Evolutionary conservation across 2,797 vertebrate species (phyloP), one percentile per base, ranked within the genome.

Genomic region (Fratercula arctica): DNA sequence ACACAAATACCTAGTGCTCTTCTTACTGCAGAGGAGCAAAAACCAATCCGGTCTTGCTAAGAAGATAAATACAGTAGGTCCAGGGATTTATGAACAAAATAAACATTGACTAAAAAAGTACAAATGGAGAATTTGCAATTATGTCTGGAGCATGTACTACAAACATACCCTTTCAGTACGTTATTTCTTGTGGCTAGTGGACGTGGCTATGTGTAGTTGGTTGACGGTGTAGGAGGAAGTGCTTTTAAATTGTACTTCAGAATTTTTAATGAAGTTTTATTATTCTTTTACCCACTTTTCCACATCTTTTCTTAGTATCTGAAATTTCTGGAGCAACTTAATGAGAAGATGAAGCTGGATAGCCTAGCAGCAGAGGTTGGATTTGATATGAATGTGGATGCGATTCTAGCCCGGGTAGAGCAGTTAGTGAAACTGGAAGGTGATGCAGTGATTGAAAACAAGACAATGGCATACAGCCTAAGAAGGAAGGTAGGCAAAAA

Each of bases 241-340:
- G 37, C 14, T 93, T 89, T 80, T 67, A 48, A 90, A 46, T 68
- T 70, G 50, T 41, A 51, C 6, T 59, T 61, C 45, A 61, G 21
- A 35, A 50, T 15, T 69, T 79, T 33, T 24, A 68, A 74, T n/a
- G 13, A 54, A 11, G 11, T 69, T 77, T 87, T 72, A 5, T 64
- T 80, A 24, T 75, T 87, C 6, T 86, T 77, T 87, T 91, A n/a
- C 26, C 3, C 6, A 61, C 24, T 93, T 87, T 74, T 43, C 26
- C 10, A 33, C 31, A 59, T 86, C 13, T 82, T 74, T 25, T 79
- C 76, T 94, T 96, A 99, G 99, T 98, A 99, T 96, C 97, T 99
- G 91, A 98, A 98, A 90, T 99, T 99, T 97, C 95, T 99, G 98
- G 98, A 99, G 13, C 97, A 98, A 93, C 98, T 99, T 92, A 98